Conservation (phyloP, 2,113 vertebrate species). For the Miniopterus natalensis region DNA sequence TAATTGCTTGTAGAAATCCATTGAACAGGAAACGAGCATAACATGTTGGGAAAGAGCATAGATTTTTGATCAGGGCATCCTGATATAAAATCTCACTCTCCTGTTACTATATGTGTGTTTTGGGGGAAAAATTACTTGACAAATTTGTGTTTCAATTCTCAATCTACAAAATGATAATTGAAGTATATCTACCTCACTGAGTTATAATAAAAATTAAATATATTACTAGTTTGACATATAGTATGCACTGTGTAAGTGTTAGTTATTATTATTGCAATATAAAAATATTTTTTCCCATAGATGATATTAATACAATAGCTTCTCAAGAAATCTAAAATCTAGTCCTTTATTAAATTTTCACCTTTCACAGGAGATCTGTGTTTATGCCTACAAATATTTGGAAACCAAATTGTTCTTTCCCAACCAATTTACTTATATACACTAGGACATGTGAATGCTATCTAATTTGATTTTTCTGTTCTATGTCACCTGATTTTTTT, state of each 20-base stretch:
- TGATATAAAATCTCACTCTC: not conserved
- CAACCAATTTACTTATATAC: slow-evolving; percentile 49
- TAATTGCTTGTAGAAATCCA: not conserved
- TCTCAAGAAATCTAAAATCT: not conserved
- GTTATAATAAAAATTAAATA: not conserved
- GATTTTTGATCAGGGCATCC: not conserved
- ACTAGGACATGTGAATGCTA: not conserved
- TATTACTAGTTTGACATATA: not conserved
- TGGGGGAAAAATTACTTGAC: not conserved
- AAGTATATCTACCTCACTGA: not conserved
- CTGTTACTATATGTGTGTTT: not conserved
- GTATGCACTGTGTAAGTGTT: not conserved
- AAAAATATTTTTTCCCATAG: not conserved
- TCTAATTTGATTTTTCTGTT: slow-evolving; percentile 58
- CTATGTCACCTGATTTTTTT: not conserved
- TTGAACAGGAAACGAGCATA: not conserved
- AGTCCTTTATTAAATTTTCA: slow-evolving; percentile 38
- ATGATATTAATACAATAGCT: not conserved
- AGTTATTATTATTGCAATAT: not conserved
- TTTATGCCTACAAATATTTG: slow-evolving; percentile 41
- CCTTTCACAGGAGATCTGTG: not conserved
- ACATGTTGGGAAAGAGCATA: not conserved
- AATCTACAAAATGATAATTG: not conserved
- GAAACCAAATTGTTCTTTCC: slow-evolving; percentile 55
- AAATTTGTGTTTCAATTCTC: not conserved